These are phyloP conservation scores for Cataglyphis albicans DNA, from an alignment of 2,888 invertebrate species.

Conservation along the genomic window DNA sequence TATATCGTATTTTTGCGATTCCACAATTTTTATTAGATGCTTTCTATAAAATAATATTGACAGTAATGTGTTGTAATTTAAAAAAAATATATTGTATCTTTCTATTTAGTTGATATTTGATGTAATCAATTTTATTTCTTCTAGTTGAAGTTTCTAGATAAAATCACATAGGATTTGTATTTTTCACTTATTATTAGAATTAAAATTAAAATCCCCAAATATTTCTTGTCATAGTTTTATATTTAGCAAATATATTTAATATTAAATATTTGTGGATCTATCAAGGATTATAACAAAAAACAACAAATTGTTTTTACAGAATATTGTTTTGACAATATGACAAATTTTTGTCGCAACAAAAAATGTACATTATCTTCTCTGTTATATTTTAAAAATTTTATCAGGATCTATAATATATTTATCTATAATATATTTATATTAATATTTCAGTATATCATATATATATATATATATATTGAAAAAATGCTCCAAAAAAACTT, in stretches of 20 bases:
- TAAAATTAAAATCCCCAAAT: neutral
- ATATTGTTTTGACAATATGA: neutral
- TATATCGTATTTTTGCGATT: neutral
- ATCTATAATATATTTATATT: too few relatives aligned
- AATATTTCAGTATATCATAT: neutral
- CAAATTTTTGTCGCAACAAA: too few relatives aligned
- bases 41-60: constrained; percentile 26
- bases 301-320: neutral
- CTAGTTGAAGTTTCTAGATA: neutral
- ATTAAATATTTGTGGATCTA: neutral
- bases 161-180: neutral
- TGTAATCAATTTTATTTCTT: constrained; percentile 12
- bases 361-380: neutral
- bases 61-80: constrained; percentile 15
- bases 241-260: neutral
- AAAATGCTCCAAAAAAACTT: neutral
- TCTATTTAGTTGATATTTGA: neutral
- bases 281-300: constrained; percentile 2
- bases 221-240: neutral
- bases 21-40: constrained; percentile 18
- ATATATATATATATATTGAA: neutral
- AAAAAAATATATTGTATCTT: neutral
- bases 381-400: neutral
- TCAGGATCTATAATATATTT: neutral
- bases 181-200: neutral